These are phyloP conservation scores for Enteromius trimaculatus DNA, from an alignment of 2,797 vertebrate genomes.

Conservation along the genomic window DNA sequence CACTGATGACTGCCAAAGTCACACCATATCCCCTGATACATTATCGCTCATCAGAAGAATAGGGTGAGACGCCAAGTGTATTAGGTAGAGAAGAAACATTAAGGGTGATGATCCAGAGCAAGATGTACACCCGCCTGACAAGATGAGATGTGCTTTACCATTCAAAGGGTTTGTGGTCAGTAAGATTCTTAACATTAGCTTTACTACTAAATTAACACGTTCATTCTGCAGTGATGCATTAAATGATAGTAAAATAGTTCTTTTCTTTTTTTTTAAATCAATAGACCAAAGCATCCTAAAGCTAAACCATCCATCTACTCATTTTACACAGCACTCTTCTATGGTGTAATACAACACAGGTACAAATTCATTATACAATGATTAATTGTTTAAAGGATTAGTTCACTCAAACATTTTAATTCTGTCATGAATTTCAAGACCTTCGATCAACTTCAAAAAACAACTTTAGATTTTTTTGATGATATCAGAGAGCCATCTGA, in stretches of 20 bases:
- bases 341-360: too few relatives aligned
- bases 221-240: background rate
- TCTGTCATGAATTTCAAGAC: too few relatives aligned
- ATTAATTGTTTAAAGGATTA: too few relatives aligned
- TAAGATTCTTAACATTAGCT: background rate
- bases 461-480: too few relatives aligned
- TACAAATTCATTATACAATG: too few relatives aligned
- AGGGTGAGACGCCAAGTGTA: background rate
- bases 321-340: too few relatives aligned
- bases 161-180: background rate
- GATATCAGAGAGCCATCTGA: too few relatives aligned
- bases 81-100: background rate
- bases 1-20: background rate
- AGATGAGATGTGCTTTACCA: background rate
- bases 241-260: background rate
- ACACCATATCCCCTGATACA: background rate
- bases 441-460: too few relatives aligned
- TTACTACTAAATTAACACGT: background rate
- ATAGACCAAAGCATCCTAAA: background rate
- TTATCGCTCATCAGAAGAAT: background rate
- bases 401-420: too few relatives aligned
- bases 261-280: background rate
- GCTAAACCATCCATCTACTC: too few relatives aligned
- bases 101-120: background rate
- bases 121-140: background rate